A percentile compares a stretch with the other conserved stretches of the same genome.
Evolutionary conservation across 2,888 invertebrate species (phyloP).

Genomic region (Drosophila kokeensis): DNA sequence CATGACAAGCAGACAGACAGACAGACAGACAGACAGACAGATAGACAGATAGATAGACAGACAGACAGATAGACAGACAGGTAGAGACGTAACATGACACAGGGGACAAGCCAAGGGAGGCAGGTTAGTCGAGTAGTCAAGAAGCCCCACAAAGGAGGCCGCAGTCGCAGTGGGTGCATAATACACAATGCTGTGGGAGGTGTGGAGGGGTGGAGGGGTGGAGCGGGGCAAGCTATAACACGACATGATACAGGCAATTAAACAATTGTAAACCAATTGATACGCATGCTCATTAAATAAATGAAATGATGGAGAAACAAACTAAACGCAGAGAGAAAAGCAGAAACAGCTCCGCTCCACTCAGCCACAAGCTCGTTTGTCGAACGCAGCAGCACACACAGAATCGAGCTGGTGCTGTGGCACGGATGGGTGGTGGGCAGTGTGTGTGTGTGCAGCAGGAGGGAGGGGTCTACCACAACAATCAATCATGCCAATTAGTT

Average conservation of each 20-base stretch:
- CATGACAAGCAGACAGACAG: slow-evolving; percentile 23
- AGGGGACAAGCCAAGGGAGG: slow-evolving; percentile 23
- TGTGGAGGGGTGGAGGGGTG: not conserved
- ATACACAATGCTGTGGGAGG: not conserved
- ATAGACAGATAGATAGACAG: not conserved
- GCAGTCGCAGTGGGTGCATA: slow-evolving; percentile 10
- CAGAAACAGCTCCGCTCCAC: slow-evolving; percentile 42
- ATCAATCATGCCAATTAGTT: slow-evolving; percentile 76
- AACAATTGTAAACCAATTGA: slow-evolving; percentile 71
- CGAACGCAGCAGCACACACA: not conserved
- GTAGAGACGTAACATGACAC: slow-evolving; percentile 45
- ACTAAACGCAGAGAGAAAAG: slow-evolving; percentile 54
- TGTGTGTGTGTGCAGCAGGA: not conserved
- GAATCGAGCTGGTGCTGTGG: no score
- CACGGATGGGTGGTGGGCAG: accelerated
- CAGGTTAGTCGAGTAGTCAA: slow-evolving; percentile 5
- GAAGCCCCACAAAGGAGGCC: slow-evolving; percentile 56
- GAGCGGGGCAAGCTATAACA: slow-evolving; percentile 45
- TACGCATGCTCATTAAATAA: slow-evolving; percentile 74
- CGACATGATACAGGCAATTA: slow-evolving; percentile 72
- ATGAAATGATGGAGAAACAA: slow-evolving; percentile 70
- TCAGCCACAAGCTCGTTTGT: slow-evolving; percentile 10
- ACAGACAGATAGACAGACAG: slow-evolving; percentile 1
- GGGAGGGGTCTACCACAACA: slow-evolving; percentile 42
- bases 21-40: not conserved